Evolutionary conservation across 2,797 vertebrate genomes (phyloP), one percentile per base, ranked within the genome.

Genomic region (Botia kubotai): DNA sequence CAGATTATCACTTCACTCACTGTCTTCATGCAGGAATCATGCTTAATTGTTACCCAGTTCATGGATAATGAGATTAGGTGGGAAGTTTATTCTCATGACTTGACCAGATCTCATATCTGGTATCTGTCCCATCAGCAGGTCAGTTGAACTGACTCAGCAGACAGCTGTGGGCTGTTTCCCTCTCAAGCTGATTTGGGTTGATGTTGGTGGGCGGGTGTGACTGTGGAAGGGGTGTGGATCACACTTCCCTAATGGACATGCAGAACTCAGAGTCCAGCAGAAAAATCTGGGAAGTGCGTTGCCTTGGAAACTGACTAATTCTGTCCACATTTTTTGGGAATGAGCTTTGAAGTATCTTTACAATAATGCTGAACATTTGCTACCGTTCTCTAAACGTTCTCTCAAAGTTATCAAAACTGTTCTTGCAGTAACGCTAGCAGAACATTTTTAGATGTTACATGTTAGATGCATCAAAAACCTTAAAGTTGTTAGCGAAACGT

Each of bases 271-370:
- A 73, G 53, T 43, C 48, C 43, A 74, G 11, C 12, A 46, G 29
- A 63, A 71, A 62, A 55, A 57, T 73, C 60, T 23, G 73, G 73
- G 70, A 53, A 50, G 36, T 29, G 65, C 16, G 52, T 70, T 66
- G 70, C 36, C 58, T 29, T 75, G 7, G 26, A 60, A 62, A 62
- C 16, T 63, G 62, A 52, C 48, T 82, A 72, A 78, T 65, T 63
- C 50, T 55, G 29, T 17, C 10, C 53, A 67, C 73, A 57, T 55
- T 43, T 57, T 63, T 62, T 19, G n/a, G 1, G n/a, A 75, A 36
- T 75, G 50, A 73, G 72, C 29, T 58, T 74, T 74, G 19, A 57
- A 48, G 80, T 65, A 82, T 62, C 52, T 69, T 26, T 65, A 66
- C 65, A n/a, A 53, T 33, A 75, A 52, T 7, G 43, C 65, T 39